Evolutionary conservation across 2,113 vertebrate genomes (phyloP).

Genomic region (Aegypius monachus): DNA sequence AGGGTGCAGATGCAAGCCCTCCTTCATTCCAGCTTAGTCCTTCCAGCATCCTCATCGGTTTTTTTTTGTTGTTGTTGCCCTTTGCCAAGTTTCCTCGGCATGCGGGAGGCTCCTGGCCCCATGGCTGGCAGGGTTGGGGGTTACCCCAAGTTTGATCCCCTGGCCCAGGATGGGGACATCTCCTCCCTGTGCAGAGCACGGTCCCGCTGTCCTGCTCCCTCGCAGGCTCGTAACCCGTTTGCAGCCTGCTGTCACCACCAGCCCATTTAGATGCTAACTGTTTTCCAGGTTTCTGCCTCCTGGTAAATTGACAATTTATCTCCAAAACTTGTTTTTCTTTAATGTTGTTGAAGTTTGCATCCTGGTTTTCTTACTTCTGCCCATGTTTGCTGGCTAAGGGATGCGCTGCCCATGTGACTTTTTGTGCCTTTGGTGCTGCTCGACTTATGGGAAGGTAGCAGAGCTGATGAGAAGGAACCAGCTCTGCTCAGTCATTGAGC

Average conservation of each 20-base stretch:
- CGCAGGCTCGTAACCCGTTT: rapidly evolving
- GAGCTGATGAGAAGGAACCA: not conserved
- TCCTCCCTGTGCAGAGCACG: not conserved
- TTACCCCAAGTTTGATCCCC: not conserved
- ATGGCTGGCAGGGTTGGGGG: not conserved
- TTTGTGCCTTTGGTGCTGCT: not conserved
- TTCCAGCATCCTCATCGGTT: rapidly evolving
- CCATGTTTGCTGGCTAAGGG: rapidly evolving
- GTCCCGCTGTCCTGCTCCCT: not conserved
- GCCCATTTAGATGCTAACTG: not conserved
- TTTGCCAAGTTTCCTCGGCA: not conserved
- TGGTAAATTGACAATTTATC: not conserved
- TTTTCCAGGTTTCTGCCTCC: not conserved
- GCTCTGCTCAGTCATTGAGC: not conserved
- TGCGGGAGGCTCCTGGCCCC: not conserved
- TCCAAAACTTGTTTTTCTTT: not conserved
- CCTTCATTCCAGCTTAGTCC: not conserved
- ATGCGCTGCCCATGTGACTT: rapidly evolving
- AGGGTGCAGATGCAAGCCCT: rapidly evolving
- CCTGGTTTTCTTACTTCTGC: not conserved
- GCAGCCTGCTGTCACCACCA: not conserved
- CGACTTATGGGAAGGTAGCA: not conserved
- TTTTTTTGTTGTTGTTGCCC: not conserved
- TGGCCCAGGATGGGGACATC: rapidly evolving
- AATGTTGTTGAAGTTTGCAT: not conserved